phyloP scores from a whole-genome alignment of 2,797 vertebrate species.

The Mormyrus proboscirostris region DNA sequence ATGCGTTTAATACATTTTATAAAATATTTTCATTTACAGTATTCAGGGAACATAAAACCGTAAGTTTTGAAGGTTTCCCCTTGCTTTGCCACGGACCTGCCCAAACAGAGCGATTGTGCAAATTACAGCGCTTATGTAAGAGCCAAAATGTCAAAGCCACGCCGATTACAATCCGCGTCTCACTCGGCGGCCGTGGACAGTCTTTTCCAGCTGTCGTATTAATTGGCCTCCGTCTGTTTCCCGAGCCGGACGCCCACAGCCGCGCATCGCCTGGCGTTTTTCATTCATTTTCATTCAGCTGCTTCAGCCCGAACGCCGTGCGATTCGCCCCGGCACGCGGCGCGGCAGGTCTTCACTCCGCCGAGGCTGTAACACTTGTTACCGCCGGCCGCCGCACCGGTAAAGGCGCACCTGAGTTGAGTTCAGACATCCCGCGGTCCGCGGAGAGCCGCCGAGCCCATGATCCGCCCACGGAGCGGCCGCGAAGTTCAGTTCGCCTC shows the following conservation, averaged over 20 bases:
- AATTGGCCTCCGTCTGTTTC: not conserved
- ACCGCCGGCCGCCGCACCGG: not conserved
- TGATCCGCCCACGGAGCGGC: not conserved
- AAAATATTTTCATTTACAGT: not conserved
- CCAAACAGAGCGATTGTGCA: not conserved
- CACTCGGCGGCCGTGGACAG: not conserved
- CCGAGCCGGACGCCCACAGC: not conserved
- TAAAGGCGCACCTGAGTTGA: slow-evolving; percentile 6
- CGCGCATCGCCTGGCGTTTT: not conserved
- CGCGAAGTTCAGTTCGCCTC: not conserved
- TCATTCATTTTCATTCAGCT: not conserved
- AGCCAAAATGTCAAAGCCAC: not conserved
- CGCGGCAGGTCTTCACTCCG: not conserved
- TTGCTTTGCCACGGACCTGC: not conserved
- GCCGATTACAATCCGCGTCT: not conserved
- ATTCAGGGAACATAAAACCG: not conserved
- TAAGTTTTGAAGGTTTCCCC: not conserved
- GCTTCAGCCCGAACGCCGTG: not conserved
- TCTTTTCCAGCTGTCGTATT: not conserved
- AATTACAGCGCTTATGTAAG: not conserved
- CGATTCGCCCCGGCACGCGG: too few relatives aligned
- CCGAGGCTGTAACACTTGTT: slow-evolving; percentile 1
- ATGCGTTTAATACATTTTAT: not conserved
- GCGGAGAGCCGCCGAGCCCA: not conserved
- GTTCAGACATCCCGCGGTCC: not conserved